A percentile compares a stretch with the other conserved stretches of the same genome.
phyloP scores from a whole-genome alignment of 2,113 vertebrate genomes.

The Azemiops feae region DNA sequence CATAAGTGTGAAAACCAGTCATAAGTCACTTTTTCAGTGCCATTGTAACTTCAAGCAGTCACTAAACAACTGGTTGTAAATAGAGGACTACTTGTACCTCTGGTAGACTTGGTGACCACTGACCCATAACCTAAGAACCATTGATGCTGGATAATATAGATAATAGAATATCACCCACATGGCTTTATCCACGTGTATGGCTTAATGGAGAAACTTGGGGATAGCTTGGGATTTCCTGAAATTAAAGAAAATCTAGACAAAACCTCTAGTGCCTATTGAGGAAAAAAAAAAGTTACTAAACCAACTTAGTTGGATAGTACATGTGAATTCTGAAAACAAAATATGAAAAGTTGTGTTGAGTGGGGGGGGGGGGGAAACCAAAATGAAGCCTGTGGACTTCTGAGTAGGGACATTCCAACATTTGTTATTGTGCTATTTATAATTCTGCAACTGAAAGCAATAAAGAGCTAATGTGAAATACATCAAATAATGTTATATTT shows the following conservation, averaged over 20 bases:
- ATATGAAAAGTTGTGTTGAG: background rate
- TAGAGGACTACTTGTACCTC: too few relatives aligned
- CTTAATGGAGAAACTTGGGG: background rate
- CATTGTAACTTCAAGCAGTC: too few relatives aligned
- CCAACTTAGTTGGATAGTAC: background rate
- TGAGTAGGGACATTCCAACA: background rate
- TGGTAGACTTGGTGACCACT: background rate
- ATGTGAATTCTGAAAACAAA: background rate
- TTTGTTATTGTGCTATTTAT: background rate
- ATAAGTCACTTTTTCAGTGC: too few relatives aligned
- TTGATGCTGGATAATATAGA: background rate
- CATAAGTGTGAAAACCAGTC: too few relatives aligned
- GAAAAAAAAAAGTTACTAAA: background rate
- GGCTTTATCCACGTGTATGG: background rate
- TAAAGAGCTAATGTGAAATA: conserved; percentile 2
- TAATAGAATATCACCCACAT: background rate
- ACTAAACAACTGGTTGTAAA: too few relatives aligned
- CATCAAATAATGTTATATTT: background rate
- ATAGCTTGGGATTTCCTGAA: background rate
- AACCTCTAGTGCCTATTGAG: background rate
- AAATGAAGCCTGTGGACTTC: background rate
- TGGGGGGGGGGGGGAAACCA: background rate
- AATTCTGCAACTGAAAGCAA: background rate
- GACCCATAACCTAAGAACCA: background rate
- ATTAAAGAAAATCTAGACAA: background rate